Evolutionary conservation across 2,888 invertebrate genomes (phyloP).

Genomic region (Auanema freiburgensis): DNA sequence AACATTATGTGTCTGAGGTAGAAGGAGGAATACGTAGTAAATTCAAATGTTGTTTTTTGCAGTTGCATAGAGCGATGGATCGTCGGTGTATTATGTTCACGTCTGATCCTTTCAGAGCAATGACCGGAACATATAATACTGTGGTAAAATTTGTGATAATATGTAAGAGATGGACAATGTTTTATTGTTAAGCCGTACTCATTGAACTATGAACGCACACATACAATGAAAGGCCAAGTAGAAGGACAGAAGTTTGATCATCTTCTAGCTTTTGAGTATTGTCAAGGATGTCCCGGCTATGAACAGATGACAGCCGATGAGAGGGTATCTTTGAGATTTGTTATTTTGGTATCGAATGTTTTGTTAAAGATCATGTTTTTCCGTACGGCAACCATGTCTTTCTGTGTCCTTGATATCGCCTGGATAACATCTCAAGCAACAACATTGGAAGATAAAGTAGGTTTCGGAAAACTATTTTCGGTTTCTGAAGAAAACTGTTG

Average conservation of each 20-base stretch:
- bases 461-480: background rate
- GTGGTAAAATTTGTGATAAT: constrained; percentile 16
- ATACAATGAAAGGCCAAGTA: constrained; percentile 31
- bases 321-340: constrained; percentile 6
- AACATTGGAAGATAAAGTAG: constrained; percentile 11
- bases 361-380: constrained; percentile 26
- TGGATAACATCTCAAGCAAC: constrained; percentile 37
- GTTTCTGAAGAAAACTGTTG: background rate
- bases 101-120: constrained; percentile 22
- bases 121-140: constrained; percentile 23
- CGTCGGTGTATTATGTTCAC: constrained; percentile 44
- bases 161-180: background rate
- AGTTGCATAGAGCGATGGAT: constrained; percentile 30
- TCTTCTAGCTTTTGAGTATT: constrained; percentile 40
- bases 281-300: constrained; percentile 35
- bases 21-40: too few species aligned
- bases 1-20: constrained; percentile 32
- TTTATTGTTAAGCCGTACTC: constrained; percentile 27
- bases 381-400: constrained; percentile 27
- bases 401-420: constrained; percentile 37
- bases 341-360: background rate
- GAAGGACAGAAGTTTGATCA: constrained; percentile 41
- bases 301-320: constrained; percentile 28
- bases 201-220: constrained; percentile 19
- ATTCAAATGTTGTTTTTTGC: constrained; percentile 5